A percentile compares a stretch with the other conserved stretches of the same genome.
These are phyloP conservation scores for Eptatretus burgeri DNA, from an alignment of 2,113 vertebrate genomes.

Conservation along the genomic window DNA sequence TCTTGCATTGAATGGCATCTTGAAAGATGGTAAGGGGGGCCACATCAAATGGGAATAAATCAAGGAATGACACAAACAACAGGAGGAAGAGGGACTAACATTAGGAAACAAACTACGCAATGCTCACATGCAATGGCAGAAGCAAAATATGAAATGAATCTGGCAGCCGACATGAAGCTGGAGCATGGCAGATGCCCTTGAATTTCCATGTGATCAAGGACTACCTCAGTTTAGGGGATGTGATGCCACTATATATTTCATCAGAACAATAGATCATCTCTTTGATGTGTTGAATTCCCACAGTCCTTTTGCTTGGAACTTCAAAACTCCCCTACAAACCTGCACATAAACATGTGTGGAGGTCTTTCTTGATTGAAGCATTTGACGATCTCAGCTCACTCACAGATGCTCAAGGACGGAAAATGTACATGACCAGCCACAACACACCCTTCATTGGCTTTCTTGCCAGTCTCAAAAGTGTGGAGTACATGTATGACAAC, in stretches of 20 bases:
- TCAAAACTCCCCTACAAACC: background rate
- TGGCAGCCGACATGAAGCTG: background rate
- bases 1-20: background rate
- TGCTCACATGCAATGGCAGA: background rate
- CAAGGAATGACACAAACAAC: background rate
- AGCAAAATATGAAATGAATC: background rate
- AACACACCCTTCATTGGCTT: background rate
- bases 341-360: background rate
- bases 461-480: background rate
- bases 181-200: too few relatives aligned
- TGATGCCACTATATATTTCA: too few relatives aligned
- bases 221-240: too few relatives aligned
- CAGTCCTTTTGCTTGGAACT: background rate
- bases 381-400: background rate
- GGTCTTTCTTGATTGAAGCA: background rate
- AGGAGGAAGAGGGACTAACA: background rate
- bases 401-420: background rate
- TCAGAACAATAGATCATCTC: too few relatives aligned
- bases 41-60: background rate
- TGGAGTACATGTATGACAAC: conserved; percentile 2
- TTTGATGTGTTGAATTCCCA: background rate
- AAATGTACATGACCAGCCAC: background rate
- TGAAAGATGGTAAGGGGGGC: too few relatives aligned
- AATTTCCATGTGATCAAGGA: too few relatives aligned
- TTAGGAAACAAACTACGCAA: background rate